Evolutionary conservation across 2,888 invertebrate genomes (phyloP).

Genomic region (Elmis aenea): DNA sequence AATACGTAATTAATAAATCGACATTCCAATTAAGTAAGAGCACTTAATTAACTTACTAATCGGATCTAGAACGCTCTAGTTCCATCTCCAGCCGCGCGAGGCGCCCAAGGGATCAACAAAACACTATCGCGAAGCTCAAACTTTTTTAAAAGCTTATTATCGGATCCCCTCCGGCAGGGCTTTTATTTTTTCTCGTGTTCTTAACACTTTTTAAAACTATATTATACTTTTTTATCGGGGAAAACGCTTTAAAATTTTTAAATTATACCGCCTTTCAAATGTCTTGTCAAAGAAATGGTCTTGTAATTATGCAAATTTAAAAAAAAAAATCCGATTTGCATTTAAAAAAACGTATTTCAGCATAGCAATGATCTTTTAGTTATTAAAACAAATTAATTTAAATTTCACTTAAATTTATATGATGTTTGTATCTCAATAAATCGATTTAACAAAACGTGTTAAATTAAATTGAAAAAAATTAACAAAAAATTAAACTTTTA

Average conservation of each 20-base stretch:
- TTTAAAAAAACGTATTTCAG: too few species aligned
- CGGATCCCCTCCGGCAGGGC: slow-evolving; percentile 35
- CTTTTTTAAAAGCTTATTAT: slow-evolving; percentile 50
- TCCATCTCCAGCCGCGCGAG: slow-evolving; percentile 23
- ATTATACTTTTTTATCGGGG: slow-evolving; percentile 39
- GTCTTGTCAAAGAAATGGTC: slow-evolving; percentile 15
- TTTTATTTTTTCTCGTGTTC: slow-evolving; percentile 42
- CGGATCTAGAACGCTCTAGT: slow-evolving; percentile 37
- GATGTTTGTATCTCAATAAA: too few species aligned
- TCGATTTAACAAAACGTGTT: too few species aligned
- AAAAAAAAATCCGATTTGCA: too few species aligned
- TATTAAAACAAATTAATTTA: too few species aligned
- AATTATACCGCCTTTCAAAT: slow-evolving; percentile 20
- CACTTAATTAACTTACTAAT: slow-evolving; percentile 48
- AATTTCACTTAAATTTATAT: too few species aligned
- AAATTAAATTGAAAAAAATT: too few species aligned
- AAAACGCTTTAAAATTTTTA: slow-evolving; percentile 20
- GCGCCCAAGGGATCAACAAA: slow-evolving; percentile 40
- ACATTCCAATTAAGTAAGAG: slow-evolving; percentile 45
- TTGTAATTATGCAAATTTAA: too few species aligned
- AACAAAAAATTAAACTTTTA: too few species aligned
- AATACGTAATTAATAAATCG: slow-evolving; percentile 47
- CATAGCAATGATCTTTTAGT: too few species aligned
- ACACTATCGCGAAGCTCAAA: slow-evolving; percentile 42
- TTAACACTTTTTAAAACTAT: slow-evolving; percentile 47